Evolutionary conservation across 2,888 invertebrate genomes (phyloP).

Genomic region (Agriopis leucophaearia): DNA sequence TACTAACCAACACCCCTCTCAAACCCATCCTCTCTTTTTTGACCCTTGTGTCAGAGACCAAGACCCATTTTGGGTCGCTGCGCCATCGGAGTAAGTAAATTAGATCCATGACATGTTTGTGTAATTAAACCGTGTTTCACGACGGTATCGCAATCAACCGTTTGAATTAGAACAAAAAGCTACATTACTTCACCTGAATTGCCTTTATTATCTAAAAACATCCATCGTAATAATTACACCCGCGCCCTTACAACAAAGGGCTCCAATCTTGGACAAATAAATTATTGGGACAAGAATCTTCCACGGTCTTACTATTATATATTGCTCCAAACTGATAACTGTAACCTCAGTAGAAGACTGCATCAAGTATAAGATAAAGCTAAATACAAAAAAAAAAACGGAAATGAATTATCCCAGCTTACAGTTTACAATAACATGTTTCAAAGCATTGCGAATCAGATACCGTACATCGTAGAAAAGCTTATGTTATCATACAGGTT

Average conservation of each 20-base stretch:
- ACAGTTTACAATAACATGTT: too few species aligned
- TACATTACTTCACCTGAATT: constrained; percentile 15
- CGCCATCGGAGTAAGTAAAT: neutral
- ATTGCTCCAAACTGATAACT: neutral
- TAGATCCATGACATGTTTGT: neutral
- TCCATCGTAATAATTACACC: constrained; percentile 17
- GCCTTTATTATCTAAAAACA: constrained; percentile 21
- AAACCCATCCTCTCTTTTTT: too few species aligned
- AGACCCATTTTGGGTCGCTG: too few species aligned
- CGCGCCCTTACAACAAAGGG: constrained; percentile 6
- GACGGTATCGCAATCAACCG: neutral
- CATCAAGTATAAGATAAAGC: too few species aligned
- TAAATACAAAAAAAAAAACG: too few species aligned
- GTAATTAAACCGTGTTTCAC: neutral
- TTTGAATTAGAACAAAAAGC: constrained; percentile 14
- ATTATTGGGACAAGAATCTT: neutral
- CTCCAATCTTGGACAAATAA: neutral
- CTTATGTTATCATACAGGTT: too few species aligned
- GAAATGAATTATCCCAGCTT: too few species aligned
- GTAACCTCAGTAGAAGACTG: neutral
- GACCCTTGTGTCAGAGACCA: too few species aligned
- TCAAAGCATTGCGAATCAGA: too few species aligned
- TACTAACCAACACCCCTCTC: too few species aligned
- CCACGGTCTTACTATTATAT: neutral
- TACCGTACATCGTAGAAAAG: too few species aligned